Conservation (phyloP, 1,140 invertebrate species). For the Macrocentrus cingulum region DNA sequence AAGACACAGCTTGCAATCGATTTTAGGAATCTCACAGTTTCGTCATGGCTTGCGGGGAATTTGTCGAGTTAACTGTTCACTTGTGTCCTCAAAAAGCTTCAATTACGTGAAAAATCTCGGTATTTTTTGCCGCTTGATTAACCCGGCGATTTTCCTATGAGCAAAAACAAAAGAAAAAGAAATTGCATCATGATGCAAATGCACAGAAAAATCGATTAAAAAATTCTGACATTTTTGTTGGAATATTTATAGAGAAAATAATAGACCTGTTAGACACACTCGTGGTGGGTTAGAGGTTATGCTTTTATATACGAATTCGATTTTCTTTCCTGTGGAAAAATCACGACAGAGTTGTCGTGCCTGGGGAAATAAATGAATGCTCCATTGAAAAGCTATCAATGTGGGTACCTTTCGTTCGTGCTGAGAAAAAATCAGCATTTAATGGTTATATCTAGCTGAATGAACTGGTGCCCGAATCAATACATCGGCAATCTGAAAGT, state of each 20-base stretch:
- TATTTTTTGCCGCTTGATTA: too few species aligned
- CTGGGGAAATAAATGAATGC: constrained; percentile 23
- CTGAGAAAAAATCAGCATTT: constrained; percentile 22
- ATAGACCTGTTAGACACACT: neutral
- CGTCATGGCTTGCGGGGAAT: neutral
- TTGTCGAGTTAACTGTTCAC: neutral
- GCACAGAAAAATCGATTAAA: neutral
- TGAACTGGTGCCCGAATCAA: constrained; percentile 17
- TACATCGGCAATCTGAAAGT: constrained; percentile 3
- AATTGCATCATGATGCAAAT: too few species aligned
- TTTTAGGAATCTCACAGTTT: constrained; percentile 12
- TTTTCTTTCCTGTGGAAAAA: neutral
- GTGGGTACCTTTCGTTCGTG: constrained; percentile 17
- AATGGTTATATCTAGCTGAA: constrained; percentile 27
- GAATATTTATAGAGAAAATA: neutral
- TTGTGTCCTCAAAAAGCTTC: neutral
- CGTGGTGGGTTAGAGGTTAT: neutral
- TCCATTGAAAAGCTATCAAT: constrained; percentile 26
- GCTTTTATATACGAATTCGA: neutral
- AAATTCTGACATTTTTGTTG: neutral
- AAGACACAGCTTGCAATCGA: constrained; percentile 19
- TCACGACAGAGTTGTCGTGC: constrained; percentile 13
- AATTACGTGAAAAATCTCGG: neutral
- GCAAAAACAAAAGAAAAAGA: too few species aligned
- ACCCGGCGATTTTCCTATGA: too few species aligned